These are phyloP conservation scores for Ophioninae sp. DNA, from an alignment of 2,888 invertebrate genomes.

Conservation along the genomic window DNA sequence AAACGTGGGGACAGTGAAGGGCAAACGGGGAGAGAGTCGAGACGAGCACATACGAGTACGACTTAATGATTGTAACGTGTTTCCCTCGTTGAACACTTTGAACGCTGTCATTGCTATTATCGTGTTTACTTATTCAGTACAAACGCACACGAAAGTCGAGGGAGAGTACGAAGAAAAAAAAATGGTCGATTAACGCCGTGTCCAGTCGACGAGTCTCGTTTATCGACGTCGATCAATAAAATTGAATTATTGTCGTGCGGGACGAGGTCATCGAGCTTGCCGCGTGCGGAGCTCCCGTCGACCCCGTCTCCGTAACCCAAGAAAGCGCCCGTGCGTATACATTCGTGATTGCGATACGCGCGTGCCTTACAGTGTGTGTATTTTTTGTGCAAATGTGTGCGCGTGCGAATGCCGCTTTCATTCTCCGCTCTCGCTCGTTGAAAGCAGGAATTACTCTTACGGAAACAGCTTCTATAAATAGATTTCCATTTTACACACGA, in stretches of 20 bases:
- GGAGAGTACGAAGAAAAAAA: neutral
- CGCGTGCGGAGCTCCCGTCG: slow-evolving; percentile 24
- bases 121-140: slow-evolving; percentile 31
- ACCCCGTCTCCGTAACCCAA: slow-evolving; percentile 9
- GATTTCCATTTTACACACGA: slow-evolving; percentile 10
- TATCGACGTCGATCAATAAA: slow-evolving; percentile 62
- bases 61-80: neutral
- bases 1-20: neutral
- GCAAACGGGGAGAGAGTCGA: slow-evolving; percentile 21
- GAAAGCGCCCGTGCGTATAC: slow-evolving; percentile 1
- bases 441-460: neutral
- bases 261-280: slow-evolving; percentile 62
- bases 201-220: slow-evolving; percentile 33
- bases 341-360: neutral
- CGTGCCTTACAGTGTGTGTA: neutral
- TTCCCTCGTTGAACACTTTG: slow-evolving; percentile 9
- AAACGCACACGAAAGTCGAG: neutral
- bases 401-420: slow-evolving; percentile 32
- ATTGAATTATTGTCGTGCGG: slow-evolving; percentile 60
- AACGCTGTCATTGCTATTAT: slow-evolving; percentile 13
- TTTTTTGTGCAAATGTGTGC: neutral
- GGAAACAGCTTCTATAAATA: slow-evolving; percentile 38
- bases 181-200: slow-evolving; percentile 33
- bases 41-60: neutral
- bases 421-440: slow-evolving; percentile 31